Evolutionary conservation across 2,797 vertebrate species (phyloP), one percentile per base, ranked within the genome.

Genomic region (Pseudomugil gertrudae): DNA sequence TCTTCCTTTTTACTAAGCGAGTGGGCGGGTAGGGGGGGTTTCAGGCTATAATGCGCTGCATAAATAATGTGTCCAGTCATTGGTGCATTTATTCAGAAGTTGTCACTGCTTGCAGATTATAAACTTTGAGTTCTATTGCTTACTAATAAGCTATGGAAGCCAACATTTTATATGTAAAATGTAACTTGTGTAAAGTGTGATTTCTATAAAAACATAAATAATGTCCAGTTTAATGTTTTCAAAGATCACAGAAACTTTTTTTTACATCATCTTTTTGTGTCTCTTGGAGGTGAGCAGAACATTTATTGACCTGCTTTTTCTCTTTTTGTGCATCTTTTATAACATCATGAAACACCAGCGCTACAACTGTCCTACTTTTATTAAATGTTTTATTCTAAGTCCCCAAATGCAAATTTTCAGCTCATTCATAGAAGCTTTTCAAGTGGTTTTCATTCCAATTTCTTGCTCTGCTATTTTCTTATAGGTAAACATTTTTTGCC

Each of bases 401-500:
- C 51, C 57, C 51, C 51, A 59, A 71, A 86, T 62, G 38, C 74
- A 86, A 83, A 85, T 70, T 27, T 76, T 38, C n/a, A 13, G 6
- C 69, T n/a, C 69, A n/a, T 55, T 64, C 51, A 66, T 58, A 61
- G 62, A 73, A 56, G 68, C 68, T 67, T 78, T 80, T 76, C 75
- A 76, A 35, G n/a, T 51, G 17, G 47, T 57, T 80, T 75, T 74
- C 60, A 64, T 66, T 51, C 48, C 48, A 43, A 33, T 65, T 66
- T 65, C 61, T 52, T 2, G 62, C 70, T 66, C 59, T 9, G 35
- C 69, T 38, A 5, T 69, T 40, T 57, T 66, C 63, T 80, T 64
- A 85, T 68, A 81, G 73, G 69, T 58, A 74, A 82, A 80, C 57
- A 52, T 69, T 65, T 69, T 77, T 47, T 43, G 64, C 78, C 56